Percentiles rank a stretch among this genome's conserved stretches.
These are phyloP conservation scores for Gopherus evgoodei DNA, from an alignment of 2,113 vertebrate species.

Conservation along the genomic window DNA sequence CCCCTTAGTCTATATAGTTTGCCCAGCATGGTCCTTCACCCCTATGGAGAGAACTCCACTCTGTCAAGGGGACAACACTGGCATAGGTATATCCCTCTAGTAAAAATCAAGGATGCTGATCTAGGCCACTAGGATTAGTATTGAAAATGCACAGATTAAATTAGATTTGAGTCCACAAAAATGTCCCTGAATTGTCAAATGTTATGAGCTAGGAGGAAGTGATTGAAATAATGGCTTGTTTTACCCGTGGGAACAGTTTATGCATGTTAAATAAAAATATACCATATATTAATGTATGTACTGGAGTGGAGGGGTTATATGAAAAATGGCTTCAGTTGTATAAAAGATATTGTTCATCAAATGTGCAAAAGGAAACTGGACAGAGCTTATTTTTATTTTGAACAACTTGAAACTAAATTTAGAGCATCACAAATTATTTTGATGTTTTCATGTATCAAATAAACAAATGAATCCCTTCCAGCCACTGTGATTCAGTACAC, in stretches of 20 bases:
- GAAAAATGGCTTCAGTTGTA: not conserved
- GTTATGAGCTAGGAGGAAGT: not conserved
- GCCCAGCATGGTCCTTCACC: not conserved
- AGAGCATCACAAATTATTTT: not conserved
- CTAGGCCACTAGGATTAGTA: not conserved
- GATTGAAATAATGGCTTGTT: not conserved
- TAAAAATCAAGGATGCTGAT: not conserved
- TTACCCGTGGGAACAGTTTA: not conserved
- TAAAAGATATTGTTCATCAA: not conserved
- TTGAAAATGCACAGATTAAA: not conserved
- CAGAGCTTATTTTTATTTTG: not conserved
- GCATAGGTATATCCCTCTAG: not conserved
- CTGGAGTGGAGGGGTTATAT: not conserved
- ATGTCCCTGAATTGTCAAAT: not conserved
- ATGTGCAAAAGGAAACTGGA: not conserved
- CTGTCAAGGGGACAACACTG: not conserved
- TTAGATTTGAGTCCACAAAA: not conserved
- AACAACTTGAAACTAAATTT: not conserved
- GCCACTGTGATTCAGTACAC: no score
- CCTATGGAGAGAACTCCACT: not conserved
- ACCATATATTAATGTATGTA: not conserved
- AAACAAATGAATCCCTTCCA: not conserved
- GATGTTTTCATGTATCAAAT: not conserved
- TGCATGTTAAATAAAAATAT: not conserved
- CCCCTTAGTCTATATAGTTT: not conserved